Base-by-base conservation (phyloP, 1,140 invertebrate genomes). In the Cyclargus thomasi region DNA sequence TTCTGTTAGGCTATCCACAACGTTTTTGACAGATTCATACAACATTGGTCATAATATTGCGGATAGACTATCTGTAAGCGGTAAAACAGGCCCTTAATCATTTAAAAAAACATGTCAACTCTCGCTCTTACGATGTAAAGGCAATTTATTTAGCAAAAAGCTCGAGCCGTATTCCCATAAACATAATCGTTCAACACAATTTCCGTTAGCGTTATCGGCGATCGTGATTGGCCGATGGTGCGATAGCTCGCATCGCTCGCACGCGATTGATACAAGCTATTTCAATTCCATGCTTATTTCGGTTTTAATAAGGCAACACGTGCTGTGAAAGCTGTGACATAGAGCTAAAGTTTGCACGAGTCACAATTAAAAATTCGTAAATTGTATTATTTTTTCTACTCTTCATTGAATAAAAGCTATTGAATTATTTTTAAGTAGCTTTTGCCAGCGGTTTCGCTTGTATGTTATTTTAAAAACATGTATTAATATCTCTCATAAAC, bases 171-270 rank as follows among this genome's bases (percentile, higher is more conserved):
- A 29, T 18, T 64, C n/a, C n/a, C n/a, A 20, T 35, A 36, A 64
- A 64, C 35, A 35, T 39, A 64, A 64, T 39, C 29, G 36, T 17
- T 7, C 35, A 64, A 64, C 23, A 17, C 63, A 64, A 64, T 64
- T 64, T 64, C 35, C 63, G 55, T 6, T 22, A 8, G 18, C 20
- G 18, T 59, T 59, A 59, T 59, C 55, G 18, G 18, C 17, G 55
- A 59, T 59, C 18, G 55, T 21, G 55, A 55, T 55, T 55, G 53
- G 53, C 53, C 17, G 53, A 55, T 59, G 20, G 8, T 7, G 18
- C 55, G 55, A 59, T 59, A 59, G 55, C 55, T 11, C 55, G 10
- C 20, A 59, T n/a, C n/a, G n/a, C n/a, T n/a, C n/a, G 39, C 39
- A 47, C 39, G 39, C 8, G 39, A 47, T 11, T 16, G 39, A 47